Conservation (phyloP, 2,888 invertebrate genomes). For the Azorinus chamasolen region DNA sequence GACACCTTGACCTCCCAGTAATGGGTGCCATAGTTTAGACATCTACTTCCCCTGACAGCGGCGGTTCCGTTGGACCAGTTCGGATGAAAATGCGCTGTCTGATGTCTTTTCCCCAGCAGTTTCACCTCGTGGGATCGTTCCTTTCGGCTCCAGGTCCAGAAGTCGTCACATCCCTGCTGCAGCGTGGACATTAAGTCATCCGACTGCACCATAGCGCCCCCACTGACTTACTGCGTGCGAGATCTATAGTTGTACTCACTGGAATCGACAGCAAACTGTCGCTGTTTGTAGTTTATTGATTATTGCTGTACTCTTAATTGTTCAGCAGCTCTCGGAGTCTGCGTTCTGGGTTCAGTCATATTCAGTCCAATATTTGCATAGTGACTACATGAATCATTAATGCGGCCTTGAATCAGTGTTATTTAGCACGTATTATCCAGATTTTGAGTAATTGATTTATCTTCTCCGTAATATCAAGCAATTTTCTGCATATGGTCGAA, state of each 20-base stretch:
- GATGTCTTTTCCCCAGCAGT: slow-evolving; percentile 86
- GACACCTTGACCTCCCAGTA: slow-evolving; percentile 90
- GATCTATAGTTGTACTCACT: no score
- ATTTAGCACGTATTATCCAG: no score
- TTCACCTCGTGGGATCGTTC: slow-evolving; percentile 88
- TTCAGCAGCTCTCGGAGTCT: slow-evolving; percentile 1
- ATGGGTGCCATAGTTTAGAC: slow-evolving; percentile 89
- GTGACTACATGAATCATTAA: background rate
- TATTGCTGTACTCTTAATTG: slow-evolving; percentile 11
- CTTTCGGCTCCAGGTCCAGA: slow-evolving; percentile 90
- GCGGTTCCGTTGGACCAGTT: slow-evolving; percentile 93
- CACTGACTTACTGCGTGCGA: no score
- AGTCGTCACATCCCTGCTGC: slow-evolving; percentile 89
- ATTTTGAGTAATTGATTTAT: background rate
- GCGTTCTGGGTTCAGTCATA: background rate
- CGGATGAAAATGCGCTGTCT: slow-evolving; percentile 91
- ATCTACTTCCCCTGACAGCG: slow-evolving; percentile 90
- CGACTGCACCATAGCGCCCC: slow-evolving; percentile 31
- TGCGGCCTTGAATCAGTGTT: no score
- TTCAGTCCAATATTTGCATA: slow-evolving; percentile 1
- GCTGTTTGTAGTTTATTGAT: background rate
- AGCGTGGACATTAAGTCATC: slow-evolving; percentile 60
- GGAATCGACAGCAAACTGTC: slow-evolving; percentile 1
- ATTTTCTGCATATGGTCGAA: background rate
- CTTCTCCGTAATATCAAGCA: background rate